These are phyloP conservation scores for Epizoanthus scotinus DNA, from an alignment of 92 coral and sea anemone species.

Conservation along the genomic window DNA sequence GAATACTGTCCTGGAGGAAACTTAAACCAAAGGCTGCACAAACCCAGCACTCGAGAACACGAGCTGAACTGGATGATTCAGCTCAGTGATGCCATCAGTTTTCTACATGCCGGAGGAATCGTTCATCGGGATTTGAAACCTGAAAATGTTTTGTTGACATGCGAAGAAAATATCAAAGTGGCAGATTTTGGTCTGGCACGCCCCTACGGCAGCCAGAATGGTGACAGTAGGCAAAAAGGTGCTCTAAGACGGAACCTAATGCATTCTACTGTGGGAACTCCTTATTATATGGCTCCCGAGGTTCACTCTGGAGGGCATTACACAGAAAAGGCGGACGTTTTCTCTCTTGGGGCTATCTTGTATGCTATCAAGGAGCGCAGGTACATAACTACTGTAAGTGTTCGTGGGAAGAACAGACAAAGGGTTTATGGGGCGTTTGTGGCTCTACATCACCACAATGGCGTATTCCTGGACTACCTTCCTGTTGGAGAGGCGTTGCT, in stretches of 20 bases:
- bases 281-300: constrained; percentile 80
- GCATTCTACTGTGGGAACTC: constrained; percentile 44
- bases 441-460: constrained; percentile 11
- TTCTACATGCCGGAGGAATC: constrained; percentile 1
- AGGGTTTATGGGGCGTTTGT: constrained; percentile 78
- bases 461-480: constrained; percentile 22
- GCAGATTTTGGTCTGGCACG: constrained; percentile 87
- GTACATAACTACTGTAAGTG: constrained; percentile 38
- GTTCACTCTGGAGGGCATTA: constrained; percentile 46
- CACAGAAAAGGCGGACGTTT: constrained; percentile 75
- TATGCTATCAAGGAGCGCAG: constrained; percentile 76
- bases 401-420: background rate
- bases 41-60: constrained; percentile 1
- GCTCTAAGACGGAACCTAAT: constrained; percentile 13
- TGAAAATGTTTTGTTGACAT: constrained; percentile 55
- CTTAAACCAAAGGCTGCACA: background rate
- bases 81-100: constrained; percentile 58
- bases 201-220: constrained; percentile 3
- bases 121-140: constrained; percentile 21
- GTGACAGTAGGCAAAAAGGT: background rate
- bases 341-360: constrained; percentile 70
- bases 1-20: constrained; percentile 6
- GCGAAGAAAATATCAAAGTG: constrained; percentile 64
- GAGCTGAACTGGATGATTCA: constrained; percentile 19
- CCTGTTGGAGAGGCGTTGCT: constrained; percentile 34